Percentiles rank a stretch among this genome's conserved stretches.
Conservation (phyloP, 2,888 invertebrate species). For the Diarsia dahlii region DNA sequence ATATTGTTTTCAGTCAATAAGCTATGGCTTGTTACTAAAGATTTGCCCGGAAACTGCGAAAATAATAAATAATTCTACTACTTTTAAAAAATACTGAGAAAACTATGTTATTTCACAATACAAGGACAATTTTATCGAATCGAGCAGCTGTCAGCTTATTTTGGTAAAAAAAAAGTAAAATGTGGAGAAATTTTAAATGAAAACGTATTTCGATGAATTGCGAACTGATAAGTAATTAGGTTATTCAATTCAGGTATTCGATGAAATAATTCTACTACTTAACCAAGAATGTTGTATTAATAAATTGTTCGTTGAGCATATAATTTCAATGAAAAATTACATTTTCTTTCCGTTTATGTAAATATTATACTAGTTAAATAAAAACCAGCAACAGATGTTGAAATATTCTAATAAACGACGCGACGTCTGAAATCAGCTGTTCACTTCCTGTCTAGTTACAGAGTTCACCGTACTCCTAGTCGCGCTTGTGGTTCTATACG, state of each 20-base stretch:
- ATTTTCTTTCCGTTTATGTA: no score
- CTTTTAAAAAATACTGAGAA: neutral
- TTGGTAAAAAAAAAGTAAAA: neutral
- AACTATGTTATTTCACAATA: neutral
- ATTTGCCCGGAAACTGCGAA: neutral
- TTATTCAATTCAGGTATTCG: neutral
- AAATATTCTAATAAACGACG: no score
- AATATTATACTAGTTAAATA: no score
- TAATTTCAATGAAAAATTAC: no score
- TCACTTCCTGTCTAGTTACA: no score
- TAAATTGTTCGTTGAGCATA: no score
- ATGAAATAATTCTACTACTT: neutral
- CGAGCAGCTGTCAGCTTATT: neutral
- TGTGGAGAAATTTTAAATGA: neutral
- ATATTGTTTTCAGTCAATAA: neutral
- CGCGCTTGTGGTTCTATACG: no score
- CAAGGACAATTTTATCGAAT: neutral
- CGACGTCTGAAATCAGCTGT: no score
- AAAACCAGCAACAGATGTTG: no score
- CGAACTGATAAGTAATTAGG: neutral
- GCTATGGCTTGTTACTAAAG: neutral
- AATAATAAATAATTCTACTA: neutral
- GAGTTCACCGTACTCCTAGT: no score
- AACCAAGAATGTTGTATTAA: no score
- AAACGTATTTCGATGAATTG: neutral